Evolutionary conservation across 2,113 vertebrate genomes (phyloP).

Genomic region (Cyprinodon brontotheroides): DNA sequence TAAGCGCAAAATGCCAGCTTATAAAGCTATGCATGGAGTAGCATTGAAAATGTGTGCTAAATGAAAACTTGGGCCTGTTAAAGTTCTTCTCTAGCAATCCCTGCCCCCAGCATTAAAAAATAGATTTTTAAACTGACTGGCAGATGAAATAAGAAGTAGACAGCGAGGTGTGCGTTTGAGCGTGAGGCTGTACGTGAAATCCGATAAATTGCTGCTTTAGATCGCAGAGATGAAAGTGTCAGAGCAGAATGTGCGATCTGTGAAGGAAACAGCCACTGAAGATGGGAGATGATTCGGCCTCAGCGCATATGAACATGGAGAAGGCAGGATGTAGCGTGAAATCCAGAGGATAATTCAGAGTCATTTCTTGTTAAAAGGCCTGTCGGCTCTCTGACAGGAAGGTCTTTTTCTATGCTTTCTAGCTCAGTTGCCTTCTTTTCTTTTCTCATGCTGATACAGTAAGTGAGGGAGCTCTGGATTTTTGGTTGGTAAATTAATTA

Average conservation of each 20-base stretch:
- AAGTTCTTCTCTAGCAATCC: slow-evolving; percentile 19
- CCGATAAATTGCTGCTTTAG: slow-evolving; percentile 43
- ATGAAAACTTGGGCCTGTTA: slow-evolving; percentile 1
- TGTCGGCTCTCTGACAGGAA: not conserved
- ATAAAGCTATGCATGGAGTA: not conserved
- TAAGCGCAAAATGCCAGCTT: not conserved
- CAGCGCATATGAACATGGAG: slow-evolving; percentile 27
- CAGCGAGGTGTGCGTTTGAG: not conserved
- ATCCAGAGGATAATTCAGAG: slow-evolving; percentile 12
- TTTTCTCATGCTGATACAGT: slow-evolving; percentile 6
- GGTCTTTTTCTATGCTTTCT: not conserved
- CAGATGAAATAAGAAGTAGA: slow-evolving; percentile 36
- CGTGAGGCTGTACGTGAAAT: slow-evolving; percentile 21
- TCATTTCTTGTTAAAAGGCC: slow-evolving; percentile 2
- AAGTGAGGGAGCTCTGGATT: not conserved
- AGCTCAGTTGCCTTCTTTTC: not conserved
- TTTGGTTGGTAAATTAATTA: not conserved
- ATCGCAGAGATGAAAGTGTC: slow-evolving; percentile 38
- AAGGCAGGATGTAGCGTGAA: slow-evolving; percentile 22
- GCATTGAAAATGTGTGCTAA: slow-evolving; percentile 7
- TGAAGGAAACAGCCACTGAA: slow-evolving; percentile 17
- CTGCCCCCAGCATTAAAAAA: not conserved
- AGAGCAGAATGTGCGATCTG: slow-evolving; percentile 32
- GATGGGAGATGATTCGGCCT: slow-evolving; percentile 27
- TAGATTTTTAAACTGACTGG: slow-evolving; percentile 30